Percentiles rank a stretch among this genome's conserved stretches.
Conservation (phyloP, 1,140 invertebrate genomes). For the Plutomurus gul region DNA sequence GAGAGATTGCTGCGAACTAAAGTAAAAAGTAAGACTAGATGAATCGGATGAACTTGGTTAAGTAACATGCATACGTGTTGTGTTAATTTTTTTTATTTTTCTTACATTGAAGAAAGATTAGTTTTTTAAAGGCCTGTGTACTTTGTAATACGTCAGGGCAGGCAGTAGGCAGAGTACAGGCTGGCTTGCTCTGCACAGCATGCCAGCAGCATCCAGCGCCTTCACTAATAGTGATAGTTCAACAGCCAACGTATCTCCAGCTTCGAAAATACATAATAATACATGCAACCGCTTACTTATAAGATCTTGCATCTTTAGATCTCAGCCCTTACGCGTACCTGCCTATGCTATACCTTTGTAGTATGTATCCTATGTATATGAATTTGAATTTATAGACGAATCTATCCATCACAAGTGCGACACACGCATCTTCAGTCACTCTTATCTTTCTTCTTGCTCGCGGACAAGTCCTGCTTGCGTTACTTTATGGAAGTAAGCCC, state of each 20-base stretch:
- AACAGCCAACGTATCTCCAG: conserved; percentile 11
- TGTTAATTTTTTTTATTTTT: background rate
- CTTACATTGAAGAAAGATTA: conserved; percentile 3
- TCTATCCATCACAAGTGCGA: conserved; percentile 16
- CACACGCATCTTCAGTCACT: conserved; percentile 10
- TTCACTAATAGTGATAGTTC: background rate
- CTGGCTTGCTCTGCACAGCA: background rate
- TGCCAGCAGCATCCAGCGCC: conserved; percentile 14
- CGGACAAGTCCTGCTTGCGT: background rate
- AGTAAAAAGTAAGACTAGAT: background rate
- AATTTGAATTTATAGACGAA: background rate
- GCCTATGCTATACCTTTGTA: too few relatives aligned
- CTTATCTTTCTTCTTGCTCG: background rate
- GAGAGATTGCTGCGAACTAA: too few relatives aligned
- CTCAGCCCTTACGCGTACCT: too few relatives aligned
- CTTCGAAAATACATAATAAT: background rate
- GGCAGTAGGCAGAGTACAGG: conserved; percentile 1
- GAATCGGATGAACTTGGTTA: background rate
- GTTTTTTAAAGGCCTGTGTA: background rate
- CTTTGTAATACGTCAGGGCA: background rate
- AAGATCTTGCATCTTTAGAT: too few relatives aligned
- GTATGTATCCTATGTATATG: too few relatives aligned
- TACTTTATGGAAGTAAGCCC: conserved; percentile 4
- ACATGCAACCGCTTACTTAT: background rate
- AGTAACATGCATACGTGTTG: background rate